Evolutionary conservation across 2,113 vertebrate genomes (phyloP).

Genomic region (Phalacrocorax pelagicus): DNA sequence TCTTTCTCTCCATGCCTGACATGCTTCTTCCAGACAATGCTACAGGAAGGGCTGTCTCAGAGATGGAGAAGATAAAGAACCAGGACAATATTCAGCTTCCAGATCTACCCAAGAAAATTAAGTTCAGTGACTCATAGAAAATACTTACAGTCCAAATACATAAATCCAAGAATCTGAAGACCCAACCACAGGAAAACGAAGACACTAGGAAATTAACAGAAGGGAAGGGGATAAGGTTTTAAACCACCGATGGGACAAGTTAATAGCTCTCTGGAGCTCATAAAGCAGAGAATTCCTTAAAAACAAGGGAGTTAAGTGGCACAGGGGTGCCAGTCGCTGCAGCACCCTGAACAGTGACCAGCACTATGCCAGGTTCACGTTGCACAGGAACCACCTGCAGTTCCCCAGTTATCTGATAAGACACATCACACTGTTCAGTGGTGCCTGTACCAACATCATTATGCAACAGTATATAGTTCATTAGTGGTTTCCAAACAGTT

Average conservation of each 20-base stretch:
- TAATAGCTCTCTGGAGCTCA: fast-evolving
- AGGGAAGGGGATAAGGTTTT: not conserved
- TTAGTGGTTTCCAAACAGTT: not conserved
- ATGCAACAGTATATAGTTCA: not conserved
- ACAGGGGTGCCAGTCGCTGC: not conserved
- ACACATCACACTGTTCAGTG: not conserved
- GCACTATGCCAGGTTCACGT: not conserved
- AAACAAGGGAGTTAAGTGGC: not conserved
- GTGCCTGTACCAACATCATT: not conserved
- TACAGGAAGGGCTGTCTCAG: not conserved
- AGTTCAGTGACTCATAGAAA: not conserved
- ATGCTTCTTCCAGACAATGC: not conserved
- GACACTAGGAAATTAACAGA: not conserved
- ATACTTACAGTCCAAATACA: not conserved
- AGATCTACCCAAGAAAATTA: not conserved
- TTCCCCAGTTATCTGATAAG: not conserved
- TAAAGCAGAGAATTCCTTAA: not conserved
- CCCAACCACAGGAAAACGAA: not conserved
- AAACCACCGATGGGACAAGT: not conserved
- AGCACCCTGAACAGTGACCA: not conserved
- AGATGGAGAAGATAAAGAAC: not conserved
- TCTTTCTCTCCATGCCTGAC: not conserved
- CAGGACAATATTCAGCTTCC: not conserved
- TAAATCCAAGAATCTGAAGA: not conserved
- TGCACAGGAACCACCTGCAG: not conserved